Percentiles rank a stretch among this genome's conserved stretches.
These are phyloP conservation scores for Sarcophilus harrisii DNA, from an alignment of 2,797 vertebrate species.

Conservation along the genomic window DNA sequence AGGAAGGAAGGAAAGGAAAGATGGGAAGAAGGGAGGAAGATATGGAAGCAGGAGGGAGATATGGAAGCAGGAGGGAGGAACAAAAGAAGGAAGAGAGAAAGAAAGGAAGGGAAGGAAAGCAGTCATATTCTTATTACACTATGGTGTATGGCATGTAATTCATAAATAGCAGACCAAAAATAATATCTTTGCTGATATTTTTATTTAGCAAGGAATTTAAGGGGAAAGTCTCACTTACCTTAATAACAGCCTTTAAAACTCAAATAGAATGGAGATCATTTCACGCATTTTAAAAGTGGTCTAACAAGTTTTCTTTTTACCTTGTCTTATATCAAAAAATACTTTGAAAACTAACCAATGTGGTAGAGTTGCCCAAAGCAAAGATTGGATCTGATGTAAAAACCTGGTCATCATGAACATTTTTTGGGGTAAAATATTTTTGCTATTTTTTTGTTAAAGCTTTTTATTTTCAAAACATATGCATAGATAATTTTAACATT, in stretches of 20 bases:
- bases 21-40: background rate
- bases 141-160: conserved; percentile 35
- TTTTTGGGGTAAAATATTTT: background rate
- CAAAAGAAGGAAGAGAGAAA: background rate
- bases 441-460: too few species aligned
- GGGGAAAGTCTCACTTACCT: conserved; percentile 22
- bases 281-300: conserved; percentile 64
- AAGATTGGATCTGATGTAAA: conserved; percentile 4
- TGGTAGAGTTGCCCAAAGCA: conserved; percentile 17
- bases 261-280: conserved; percentile 26
- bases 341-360: conserved; percentile 19
- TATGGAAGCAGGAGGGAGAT: background rate
- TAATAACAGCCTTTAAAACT: conserved; percentile 40
- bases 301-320: conserved; percentile 54
- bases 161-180: conserved; percentile 35
- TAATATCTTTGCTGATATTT: conserved; percentile 1
- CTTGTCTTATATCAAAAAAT: conserved; percentile 62
- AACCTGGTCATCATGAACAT: conserved; percentile 22
- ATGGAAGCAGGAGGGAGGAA: background rate
- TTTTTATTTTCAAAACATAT: too few species aligned
- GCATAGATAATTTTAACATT: too few species aligned
- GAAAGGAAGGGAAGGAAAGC: background rate
- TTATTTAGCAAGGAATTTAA: conserved; percentile 36
- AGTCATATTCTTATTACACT: background rate
- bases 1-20: background rate